Percentiles rank a stretch among this genome's conserved stretches.
Evolutionary conservation across 2,113 vertebrate species (phyloP).

Genomic region (Mohoua ochrocephala): DNA sequence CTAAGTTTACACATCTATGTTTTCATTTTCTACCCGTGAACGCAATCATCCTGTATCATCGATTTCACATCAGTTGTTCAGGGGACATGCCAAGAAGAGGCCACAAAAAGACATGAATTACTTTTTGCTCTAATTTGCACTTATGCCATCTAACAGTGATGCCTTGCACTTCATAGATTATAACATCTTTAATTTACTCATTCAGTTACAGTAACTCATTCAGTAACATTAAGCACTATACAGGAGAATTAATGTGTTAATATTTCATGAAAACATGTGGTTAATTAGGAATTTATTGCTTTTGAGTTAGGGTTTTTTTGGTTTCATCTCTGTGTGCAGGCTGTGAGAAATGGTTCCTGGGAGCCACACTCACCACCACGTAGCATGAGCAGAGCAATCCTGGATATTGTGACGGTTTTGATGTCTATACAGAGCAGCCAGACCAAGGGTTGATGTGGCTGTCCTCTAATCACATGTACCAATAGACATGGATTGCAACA

Average conservation of each 20-base stretch:
- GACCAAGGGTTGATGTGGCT: background rate
- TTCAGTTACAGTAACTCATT: background rate
- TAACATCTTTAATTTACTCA: background rate
- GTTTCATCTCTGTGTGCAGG: background rate
- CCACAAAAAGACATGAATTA: background rate
- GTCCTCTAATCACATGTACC: background rate
- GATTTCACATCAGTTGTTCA: background rate
- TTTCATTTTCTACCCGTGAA: background rate
- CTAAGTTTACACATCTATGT: background rate
- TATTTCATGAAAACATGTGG: background rate
- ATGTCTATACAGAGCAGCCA: background rate
- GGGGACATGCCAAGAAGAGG: background rate
- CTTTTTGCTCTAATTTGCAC: background rate
- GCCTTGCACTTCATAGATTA: background rate
- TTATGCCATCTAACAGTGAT: background rate
- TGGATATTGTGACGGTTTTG: background rate
- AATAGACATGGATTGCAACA: background rate
- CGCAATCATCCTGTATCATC: background rate
- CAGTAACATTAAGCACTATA: background rate
- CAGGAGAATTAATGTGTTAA: background rate
- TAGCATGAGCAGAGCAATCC: background rate
- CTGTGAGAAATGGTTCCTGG: background rate
- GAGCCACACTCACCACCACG: fast-evolving
- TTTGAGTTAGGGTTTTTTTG: background rate
- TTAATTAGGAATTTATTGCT: background rate